Percentiles rank a stretch among this genome's conserved stretches.
phyloP scores from a whole-genome alignment of 1,140 invertebrate genomes.

The Cydia strobilella region DNA sequence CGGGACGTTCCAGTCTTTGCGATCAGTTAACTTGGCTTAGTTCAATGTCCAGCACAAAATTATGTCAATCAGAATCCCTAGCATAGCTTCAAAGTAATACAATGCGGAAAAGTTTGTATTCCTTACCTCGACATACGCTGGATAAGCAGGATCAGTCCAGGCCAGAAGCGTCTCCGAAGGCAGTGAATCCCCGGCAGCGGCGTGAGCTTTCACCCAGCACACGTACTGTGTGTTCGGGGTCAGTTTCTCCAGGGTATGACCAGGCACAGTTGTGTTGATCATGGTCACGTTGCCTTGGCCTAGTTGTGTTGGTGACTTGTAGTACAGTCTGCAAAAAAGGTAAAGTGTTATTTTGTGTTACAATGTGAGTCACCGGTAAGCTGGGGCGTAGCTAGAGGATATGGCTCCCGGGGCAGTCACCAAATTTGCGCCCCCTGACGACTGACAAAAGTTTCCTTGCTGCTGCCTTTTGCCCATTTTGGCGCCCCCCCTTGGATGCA shows the following conservation, averaged over 20 bases:
- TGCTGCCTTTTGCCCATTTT: no score
- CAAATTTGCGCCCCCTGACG: no score
- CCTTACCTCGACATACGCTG: constrained; percentile 90
- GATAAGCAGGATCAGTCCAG: constrained; percentile 92
- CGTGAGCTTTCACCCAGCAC: constrained; percentile 86
- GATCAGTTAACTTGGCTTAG: no score
- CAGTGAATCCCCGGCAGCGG: constrained; percentile 84
- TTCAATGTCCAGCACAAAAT: no score
- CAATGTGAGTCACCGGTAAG: no score
- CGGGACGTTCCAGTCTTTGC: no score
- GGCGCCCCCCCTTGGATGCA: no score
- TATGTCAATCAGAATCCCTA: no score
- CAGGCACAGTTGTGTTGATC: constrained; percentile 84
- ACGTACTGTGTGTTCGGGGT: constrained; percentile 89
- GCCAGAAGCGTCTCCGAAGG: constrained; percentile 90
- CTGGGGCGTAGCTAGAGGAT: no score
- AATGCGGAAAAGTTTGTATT: not conserved
- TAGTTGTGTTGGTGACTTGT: constrained; percentile 82
- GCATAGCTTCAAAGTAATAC: no score
- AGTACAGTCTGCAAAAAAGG: constrained; percentile 81
- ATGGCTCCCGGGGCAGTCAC: no score
- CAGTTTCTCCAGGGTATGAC: constrained; percentile 85
- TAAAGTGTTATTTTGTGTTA: not conserved
- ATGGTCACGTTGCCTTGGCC: constrained; percentile 81
- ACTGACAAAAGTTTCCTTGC: no score